Base-by-base conservation (phyloP, 2,797 vertebrate species). In the Poeciliopsis gracilis region DNA sequence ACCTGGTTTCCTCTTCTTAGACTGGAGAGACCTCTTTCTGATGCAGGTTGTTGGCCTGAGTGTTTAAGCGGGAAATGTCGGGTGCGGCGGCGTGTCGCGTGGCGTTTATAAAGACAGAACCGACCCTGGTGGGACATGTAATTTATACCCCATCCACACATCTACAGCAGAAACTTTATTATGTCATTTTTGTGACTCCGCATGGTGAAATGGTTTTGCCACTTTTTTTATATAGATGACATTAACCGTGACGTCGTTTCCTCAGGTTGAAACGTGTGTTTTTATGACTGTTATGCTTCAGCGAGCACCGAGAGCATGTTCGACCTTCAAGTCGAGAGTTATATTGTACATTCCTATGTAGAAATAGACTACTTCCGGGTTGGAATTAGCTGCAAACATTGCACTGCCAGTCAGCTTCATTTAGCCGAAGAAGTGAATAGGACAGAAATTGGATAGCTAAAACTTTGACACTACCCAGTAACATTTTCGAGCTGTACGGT, bases 1-100 rank as follows among this genome's bases (percentile, higher is more conserved):
- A 91, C 88, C 86, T 23, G 49, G 49, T 86, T 95, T 93, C 89
- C 88, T 93, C 87, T 78, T 85, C 51, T 67, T 72, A 89, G 83
- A 90, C 78, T 89, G 88, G 84, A 89, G 79, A 73, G 61, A 55
- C 63, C 30, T 75, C 53, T 79, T 76, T 77, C 87, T 47, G 69
- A 72, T 78, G 82, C 73, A 78, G 55, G 57, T 70, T 20, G 49
- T 13, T n/a, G 63, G 45, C 20, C 3, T 67, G 36, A 23, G 36
- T 38, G 18, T 67, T 66, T 38, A 3, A 63, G 15, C 1, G 59
- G 30, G 18, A 82, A 76, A 75, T 77, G 76, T 80, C 75, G 45
- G 43, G 47, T 61, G 59, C 41, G 8, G 25, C 41, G 59, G 25
- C 53, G 73, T 11, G 66, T n/a, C 4, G 55, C 45, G 59, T 43